Evolutionary conservation across 2,113 vertebrate species (phyloP).

Genomic region (Albula glossodonta): DNA sequence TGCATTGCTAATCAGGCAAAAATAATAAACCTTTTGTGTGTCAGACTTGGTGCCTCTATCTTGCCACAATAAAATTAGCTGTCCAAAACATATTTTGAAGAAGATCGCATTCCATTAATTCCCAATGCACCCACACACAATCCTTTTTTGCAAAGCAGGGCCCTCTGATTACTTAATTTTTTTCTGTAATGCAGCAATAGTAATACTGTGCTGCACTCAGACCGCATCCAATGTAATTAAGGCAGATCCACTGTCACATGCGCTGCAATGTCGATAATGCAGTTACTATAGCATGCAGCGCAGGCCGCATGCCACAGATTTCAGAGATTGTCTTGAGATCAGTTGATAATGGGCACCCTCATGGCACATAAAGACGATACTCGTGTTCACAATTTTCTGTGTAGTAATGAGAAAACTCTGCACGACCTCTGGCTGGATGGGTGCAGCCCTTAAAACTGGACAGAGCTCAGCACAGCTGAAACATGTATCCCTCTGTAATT

Average conservation of each 20-base stretch:
- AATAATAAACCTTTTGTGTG: neutral
- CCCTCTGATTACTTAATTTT: conserved; percentile 32
- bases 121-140: conserved; percentile 22
- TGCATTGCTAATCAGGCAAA: neutral
- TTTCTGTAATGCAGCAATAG: conserved; percentile 27
- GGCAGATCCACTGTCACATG: conserved; percentile 55
- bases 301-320: conserved; percentile 37
- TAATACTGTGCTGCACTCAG: conserved; percentile 43
- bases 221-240: conserved; percentile 53
- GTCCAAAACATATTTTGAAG: too few species aligned
- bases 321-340: conserved; percentile 36
- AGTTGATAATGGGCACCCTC: conserved; percentile 41
- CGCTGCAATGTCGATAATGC: conserved; percentile 47
- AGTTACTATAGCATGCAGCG: conserved; percentile 54
- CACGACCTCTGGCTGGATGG: neutral
- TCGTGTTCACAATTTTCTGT: neutral
- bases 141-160: neutral
- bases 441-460: neutral
- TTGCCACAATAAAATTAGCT: too few species aligned
- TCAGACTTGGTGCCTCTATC: neutral
- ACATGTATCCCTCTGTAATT: conserved; percentile 9
- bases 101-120: neutral
- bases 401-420: neutral
- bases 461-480: neutral
- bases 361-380: neutral